Base-by-base conservation (phyloP, 2,113 vertebrate species). In the Brachionichthys hirsutus region DNA sequence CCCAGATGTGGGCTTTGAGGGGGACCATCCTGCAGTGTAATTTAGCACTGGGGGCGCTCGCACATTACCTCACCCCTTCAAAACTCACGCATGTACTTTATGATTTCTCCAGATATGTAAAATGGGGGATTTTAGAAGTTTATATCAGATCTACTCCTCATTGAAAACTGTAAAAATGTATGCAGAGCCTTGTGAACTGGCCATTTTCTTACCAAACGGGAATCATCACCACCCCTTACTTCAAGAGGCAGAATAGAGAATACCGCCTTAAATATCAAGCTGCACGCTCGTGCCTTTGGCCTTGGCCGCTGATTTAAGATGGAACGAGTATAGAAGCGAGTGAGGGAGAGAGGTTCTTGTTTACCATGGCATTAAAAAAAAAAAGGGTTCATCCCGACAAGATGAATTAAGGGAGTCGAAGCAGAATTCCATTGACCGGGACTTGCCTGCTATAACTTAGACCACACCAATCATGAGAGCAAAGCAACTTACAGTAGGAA, bases 1-100 rank as follows among this genome's bases (percentile, higher is more conserved):
- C 82, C 92, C 89, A 91, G 46, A 90, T 92, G 86, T 92, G 89
- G 90, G 88, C 78, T 82, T 68, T 89, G 88, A 91, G 80, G 83
- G 84, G 86, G 82, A 89, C 85, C 88, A 89, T 84, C 85, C 63
- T 84, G 79, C 84, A 83, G 77, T 81, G 69, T 86, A 85, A 88
- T 91, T 88, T 87, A 85, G 82, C 81, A 60, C 80, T 40, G 67
- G 61, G 77, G 75, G 73, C 34, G 48, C 67, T 62, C 14, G 47
- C 75, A 72, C 70, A 55, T 83, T 52, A 66, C 65, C 68, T 73
- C 64, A 22, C 52, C 66, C 40, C 69, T 63, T 36, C 24, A 56
- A 67, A 63, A 69, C 18, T 64, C 54, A 58, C 65, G 74, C 48
- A 68, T 67, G 48, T 12, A 38, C 36, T 38, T 4, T 30, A 30